These are phyloP conservation scores for Drosophila subpulchrella DNA, from an alignment of 1,140 invertebrate genomes.

Conservation along the genomic window DNA sequence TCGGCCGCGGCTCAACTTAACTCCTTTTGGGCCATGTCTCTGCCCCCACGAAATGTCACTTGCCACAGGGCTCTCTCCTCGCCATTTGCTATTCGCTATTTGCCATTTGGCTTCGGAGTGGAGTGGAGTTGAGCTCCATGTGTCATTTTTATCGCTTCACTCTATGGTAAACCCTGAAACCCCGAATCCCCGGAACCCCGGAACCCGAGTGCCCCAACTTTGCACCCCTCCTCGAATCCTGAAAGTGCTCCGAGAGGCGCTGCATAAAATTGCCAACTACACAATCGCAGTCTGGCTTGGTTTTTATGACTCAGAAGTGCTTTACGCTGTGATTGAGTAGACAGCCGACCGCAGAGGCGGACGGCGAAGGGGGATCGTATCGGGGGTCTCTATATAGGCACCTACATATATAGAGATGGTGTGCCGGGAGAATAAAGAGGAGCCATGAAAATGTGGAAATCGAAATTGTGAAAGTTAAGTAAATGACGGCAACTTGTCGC, in stretches of 20 bases:
- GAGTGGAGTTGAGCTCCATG: slow-evolving; percentile 32
- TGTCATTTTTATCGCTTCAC: slow-evolving; percentile 51
- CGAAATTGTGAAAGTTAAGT: slow-evolving; percentile 41
- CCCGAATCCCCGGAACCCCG: not conserved
- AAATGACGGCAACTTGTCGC: slow-evolving; percentile 41
- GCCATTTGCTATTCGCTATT: slow-evolving; percentile 15
- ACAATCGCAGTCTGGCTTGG: slow-evolving; percentile 43
- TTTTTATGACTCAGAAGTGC: slow-evolving; percentile 58
- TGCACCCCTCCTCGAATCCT: not conserved
- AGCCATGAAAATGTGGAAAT: slow-evolving; percentile 31
- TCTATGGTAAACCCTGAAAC: not conserved
- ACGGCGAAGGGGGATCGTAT: slow-evolving; percentile 1
- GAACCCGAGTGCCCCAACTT: too few species aligned
- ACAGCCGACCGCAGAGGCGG: slow-evolving; percentile 30
- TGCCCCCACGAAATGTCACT: slow-evolving; percentile 38
- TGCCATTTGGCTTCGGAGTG: slow-evolving; percentile 14
- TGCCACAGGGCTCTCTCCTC: slow-evolving; percentile 31
- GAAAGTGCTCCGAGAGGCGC: slow-evolving; percentile 28
- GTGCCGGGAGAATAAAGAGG: slow-evolving; percentile 9
- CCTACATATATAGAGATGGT: not conserved
- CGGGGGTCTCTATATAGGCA: not conserved
- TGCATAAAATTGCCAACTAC: slow-evolving; percentile 54
- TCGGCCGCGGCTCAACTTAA: not conserved
- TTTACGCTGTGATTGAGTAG: slow-evolving; percentile 52
- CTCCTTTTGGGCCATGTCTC: slow-evolving; percentile 17